phyloP scores from a whole-genome alignment of 2,797 vertebrate species.

The Argentina silus region DNA sequence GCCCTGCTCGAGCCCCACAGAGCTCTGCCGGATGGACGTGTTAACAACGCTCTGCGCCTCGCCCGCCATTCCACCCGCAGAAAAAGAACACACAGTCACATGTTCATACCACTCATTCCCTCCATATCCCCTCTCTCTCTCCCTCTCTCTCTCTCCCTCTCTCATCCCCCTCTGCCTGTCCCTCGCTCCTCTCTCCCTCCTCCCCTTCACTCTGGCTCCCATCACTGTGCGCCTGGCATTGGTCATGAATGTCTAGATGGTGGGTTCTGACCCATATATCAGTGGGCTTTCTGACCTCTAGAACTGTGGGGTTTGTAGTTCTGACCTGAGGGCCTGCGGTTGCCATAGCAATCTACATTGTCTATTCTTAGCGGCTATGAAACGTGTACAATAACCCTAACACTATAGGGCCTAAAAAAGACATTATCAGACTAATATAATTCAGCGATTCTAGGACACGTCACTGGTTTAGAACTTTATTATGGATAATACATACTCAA shows the following conservation, averaged over 20 bases:
- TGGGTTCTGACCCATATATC: not conserved
- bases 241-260: not conserved
- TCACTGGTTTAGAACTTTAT: too few species aligned
- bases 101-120: not conserved
- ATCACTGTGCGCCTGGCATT: not conserved
- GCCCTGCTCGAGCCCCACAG: not conserved
- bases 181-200: constrained; percentile 1
- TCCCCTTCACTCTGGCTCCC: constrained; percentile 5
- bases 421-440: too few species aligned
- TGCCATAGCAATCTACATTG: too few species aligned
- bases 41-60: not conserved
- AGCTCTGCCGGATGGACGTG: not conserved
- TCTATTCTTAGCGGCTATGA: not conserved
- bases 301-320: not conserved
- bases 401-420: too few species aligned
- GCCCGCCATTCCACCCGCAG: not conserved
- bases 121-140: not conserved
- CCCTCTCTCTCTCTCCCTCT: constrained; percentile 12
- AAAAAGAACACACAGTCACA: constrained; percentile 17
- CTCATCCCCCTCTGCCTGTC: constrained; percentile 1
- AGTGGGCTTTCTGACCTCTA: not conserved
- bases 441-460: too few species aligned
- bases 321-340: not conserved
- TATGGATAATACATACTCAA: too few species aligned
- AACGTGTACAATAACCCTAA: not conserved